Evolutionary conservation across 2,113 vertebrate genomes (phyloP).

Genomic region (Haemorhous mexicanus): DNA sequence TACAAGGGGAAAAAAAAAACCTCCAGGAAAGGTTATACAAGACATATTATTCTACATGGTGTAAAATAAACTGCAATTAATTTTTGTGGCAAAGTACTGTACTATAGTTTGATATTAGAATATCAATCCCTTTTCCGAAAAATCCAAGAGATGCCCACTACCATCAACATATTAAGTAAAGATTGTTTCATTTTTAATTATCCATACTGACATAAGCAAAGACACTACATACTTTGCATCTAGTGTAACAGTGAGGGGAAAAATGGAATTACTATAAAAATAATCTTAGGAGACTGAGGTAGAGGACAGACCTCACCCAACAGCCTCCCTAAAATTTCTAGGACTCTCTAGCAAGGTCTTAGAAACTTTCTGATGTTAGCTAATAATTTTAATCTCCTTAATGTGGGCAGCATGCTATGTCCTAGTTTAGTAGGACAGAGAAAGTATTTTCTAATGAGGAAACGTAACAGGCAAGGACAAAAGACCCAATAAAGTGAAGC

Average conservation of each 20-base stretch:
- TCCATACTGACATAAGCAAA: background rate
- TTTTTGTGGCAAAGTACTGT: background rate
- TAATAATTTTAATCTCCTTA: slow-evolving; percentile 10
- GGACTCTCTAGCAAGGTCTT: background rate
- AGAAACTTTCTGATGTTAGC: background rate
- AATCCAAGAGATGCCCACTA: background rate
- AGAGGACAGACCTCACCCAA: background rate
- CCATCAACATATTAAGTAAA: background rate
- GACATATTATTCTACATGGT: background rate
- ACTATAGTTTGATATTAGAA: background rate
- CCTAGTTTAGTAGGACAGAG: background rate
- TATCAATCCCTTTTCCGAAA: background rate
- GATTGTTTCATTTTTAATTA: background rate
- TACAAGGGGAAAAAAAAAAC: background rate
- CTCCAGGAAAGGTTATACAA: background rate
- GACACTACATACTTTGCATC: background rate
- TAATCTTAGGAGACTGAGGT: background rate
- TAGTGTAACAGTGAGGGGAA: background rate
- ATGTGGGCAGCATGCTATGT: background rate
- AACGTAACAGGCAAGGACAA: background rate
- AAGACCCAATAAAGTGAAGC: background rate
- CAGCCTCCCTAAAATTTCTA: background rate
- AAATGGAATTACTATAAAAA: background rate
- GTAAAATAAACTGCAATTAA: background rate
- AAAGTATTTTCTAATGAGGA: background rate